These are phyloP conservation scores for Macropis europaea DNA, from an alignment of 2,888 invertebrate species.

Conservation along the genomic window DNA sequence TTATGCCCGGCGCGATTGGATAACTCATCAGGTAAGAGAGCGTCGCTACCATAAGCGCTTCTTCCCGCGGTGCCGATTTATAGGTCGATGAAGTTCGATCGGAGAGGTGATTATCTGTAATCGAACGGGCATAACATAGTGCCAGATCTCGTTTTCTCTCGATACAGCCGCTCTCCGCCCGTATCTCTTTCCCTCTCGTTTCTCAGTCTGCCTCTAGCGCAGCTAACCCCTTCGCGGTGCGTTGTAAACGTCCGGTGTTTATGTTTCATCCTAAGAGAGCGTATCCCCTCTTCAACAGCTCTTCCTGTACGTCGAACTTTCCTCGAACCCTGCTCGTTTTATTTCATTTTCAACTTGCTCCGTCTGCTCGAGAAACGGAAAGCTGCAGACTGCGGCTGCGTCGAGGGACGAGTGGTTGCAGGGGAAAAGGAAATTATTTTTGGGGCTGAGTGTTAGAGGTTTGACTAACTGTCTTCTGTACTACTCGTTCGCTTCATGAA, in stretches of 20 bases:
- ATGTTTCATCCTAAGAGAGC: conserved; percentile 11
- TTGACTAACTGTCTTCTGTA: too few species aligned
- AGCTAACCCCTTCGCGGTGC: neutral
- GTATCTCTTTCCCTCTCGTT: neutral
- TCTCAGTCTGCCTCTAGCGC: neutral
- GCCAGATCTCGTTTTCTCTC: conserved; percentile 51
- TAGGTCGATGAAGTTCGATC: conserved; percentile 69
- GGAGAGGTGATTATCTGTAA: conserved; percentile 62
- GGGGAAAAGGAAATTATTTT: too few species aligned
- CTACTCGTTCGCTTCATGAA: too few species aligned
- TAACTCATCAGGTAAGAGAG: conserved; percentile 63
- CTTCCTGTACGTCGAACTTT: neutral
- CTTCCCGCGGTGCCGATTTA: conserved; percentile 58
- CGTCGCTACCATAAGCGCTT: conserved; percentile 54
- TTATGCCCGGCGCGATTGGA: conserved; percentile 61
- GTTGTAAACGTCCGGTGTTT: conserved; percentile 35
- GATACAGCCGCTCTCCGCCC: conserved; percentile 15
- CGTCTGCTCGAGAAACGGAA: neutral
- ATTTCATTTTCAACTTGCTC: too few species aligned
- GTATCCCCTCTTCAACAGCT: neutral
- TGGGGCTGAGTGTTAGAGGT: too few species aligned
- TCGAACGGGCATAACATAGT: conserved; percentile 60
- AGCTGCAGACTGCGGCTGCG: too few species aligned
- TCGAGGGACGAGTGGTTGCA: too few species aligned
- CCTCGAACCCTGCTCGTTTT: neutral